Percentiles rank a stretch among this genome's conserved stretches.
Evolutionary conservation across 2,888 invertebrate species (phyloP).

Genomic region (Petrolisthes manimaculis): DNA sequence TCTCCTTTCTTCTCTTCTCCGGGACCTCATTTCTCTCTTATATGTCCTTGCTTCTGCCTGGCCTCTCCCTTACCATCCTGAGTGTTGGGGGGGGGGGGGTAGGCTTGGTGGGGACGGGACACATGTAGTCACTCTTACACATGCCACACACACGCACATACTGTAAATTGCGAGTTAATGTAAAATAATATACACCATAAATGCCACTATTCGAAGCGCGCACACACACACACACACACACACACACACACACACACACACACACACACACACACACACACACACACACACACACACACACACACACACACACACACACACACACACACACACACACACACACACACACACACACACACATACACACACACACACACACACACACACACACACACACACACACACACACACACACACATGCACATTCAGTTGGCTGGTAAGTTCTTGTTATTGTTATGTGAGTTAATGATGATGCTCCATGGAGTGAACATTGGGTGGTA

Average conservation of each 20-base stretch:
- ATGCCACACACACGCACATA: constrained; percentile 15
- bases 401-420: constrained; percentile 9
- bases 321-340: background rate
- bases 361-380: constrained; percentile 21
- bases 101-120: no score
- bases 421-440: background rate
- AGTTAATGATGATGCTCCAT: no score
- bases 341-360: constrained; percentile 21
- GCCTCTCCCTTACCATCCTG: no score
- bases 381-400: constrained; percentile 23
- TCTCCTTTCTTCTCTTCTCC: no score
- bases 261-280: constrained; percentile 24
- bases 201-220: background rate
- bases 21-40: no score
- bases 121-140: no score
- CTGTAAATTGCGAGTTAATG: background rate
- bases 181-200: background rate
- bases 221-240: constrained; percentile 34
- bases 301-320: constrained; percentile 3
- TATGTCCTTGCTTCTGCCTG: no score
- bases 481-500: no score
- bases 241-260: constrained; percentile 27
- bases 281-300: constrained; percentile 19
- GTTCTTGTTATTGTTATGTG: no score
- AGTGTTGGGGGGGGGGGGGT: no score